Base-by-base conservation (phyloP, 2,113 vertebrate genomes). In the Zosterops japonicus region DNA sequence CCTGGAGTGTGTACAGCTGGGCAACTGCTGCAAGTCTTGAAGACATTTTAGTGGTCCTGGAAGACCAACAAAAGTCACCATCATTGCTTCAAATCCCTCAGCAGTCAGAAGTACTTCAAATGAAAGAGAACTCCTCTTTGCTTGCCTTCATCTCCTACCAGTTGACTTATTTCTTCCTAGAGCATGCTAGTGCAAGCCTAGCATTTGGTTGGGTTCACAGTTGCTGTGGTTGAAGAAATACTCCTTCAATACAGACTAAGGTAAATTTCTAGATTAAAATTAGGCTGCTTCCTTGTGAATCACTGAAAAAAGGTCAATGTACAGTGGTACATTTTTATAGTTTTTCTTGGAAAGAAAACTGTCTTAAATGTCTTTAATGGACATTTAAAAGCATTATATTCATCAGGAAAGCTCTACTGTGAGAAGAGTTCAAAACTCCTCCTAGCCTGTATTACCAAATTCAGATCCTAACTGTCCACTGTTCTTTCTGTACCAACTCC, bases 211-310 rank as follows among this genome's bases (percentile, higher is more conserved):
- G 3, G 88, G 57, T 6, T 79, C 49, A 68, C n/a, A 56, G 20
- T 6, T 11, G 1, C 14, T 53, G 13, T 47, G 5, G 9, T 72
- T 59, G 39, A 83, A 89, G 59, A 39, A 36, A 18, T 4, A 9
- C 0, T 36, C 8, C 31, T 60, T 69, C 1, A 1, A 2, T 33
- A 27, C 3, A 63, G 8, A 7, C 36, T 63, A 18, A 70, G 8
- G 3, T 50, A 46, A 67, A 1, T 78, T 49, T 24, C 7, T 25
- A 64, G 19, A 28, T 67, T 41, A 71, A 90, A 83, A 50, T 35
- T 12, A 44, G 12, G 2, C 8, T 77, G 24, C 4, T 41, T 89
- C 18, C 9, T 76, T 64, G 16, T 25, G 8, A 12, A 42, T 67
- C 14, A 70, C 14, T 49, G 10, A 27, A 83, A 50, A 5, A 59